A percentile compares a stretch with the other conserved stretches of the same genome.
Conservation (phyloP, 1,140 invertebrate species). For the Cherax destructor region DNA sequence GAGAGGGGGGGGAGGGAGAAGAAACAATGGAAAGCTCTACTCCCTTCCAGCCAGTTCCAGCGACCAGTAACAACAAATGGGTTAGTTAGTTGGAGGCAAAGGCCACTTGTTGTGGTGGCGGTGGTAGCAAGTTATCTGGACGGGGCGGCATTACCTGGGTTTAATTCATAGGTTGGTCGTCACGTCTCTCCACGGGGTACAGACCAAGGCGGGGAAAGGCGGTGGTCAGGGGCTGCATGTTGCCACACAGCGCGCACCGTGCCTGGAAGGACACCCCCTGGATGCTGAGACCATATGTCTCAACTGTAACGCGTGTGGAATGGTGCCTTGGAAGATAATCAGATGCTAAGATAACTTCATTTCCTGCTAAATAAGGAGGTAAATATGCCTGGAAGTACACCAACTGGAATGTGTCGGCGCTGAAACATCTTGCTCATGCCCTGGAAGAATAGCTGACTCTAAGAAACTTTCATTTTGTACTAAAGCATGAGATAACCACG, state of each 20-base stretch:
- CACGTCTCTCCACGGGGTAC: constrained; percentile 12
- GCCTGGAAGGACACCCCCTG: neutral
- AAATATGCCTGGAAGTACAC: too few species aligned
- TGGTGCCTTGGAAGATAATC: too few species aligned
- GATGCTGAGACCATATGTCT: too few species aligned
- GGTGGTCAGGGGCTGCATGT: neutral
- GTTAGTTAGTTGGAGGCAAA: constrained; percentile 7
- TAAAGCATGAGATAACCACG: too few species aligned
- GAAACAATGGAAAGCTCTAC: neutral
- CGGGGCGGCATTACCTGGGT: neutral
- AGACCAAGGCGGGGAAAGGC: neutral
- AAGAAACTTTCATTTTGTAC: too few species aligned
- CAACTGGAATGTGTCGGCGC: too few species aligned
- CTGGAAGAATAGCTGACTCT: too few species aligned
- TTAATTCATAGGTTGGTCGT: neutral
- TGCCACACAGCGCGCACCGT: neutral
- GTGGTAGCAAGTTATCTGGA: neutral
- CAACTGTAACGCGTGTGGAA: too few species aligned
- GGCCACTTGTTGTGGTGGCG: neutral
- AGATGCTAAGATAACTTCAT: too few species aligned
- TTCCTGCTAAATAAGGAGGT: too few species aligned
- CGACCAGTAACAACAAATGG: neutral
- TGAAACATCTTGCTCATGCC: too few species aligned
- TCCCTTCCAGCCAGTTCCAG: neutral
- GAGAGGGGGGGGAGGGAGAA: neutral